Base-by-base conservation (phyloP, 2,113 vertebrate genomes). In the Spermophilus dauricus region DNA sequence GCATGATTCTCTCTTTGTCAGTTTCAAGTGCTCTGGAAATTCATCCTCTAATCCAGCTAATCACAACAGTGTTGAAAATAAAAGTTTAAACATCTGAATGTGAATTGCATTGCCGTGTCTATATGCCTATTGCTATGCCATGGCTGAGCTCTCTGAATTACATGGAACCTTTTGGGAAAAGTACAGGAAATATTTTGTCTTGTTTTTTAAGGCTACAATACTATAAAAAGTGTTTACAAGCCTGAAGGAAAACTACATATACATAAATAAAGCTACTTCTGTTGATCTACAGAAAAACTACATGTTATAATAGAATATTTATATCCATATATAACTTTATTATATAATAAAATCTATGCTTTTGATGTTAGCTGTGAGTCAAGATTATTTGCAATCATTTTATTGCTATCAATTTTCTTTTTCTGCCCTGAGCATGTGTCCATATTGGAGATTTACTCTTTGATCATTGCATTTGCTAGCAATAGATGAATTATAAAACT, bases 361-460 rank as follows among this genome's bases (percentile, higher is more conserved):
- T 94, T 78, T 51, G 12, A 91, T 93, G 89, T 97, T 37, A 94
- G 75, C 78, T 82, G 8, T 48, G 72, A 97, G 86, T 97, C 32
- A 89, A 94, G 67, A 85, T 97, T 86, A 94, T 94, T 77, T 95
- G 63, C 51, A 83, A 65, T 91, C 63, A 92, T 58, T 92, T 96
- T 78, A 65, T 78, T 86, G 63, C 32, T 78, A 10, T 88, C 87
- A 84, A 90, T 96, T 94, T 88, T 80, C 22, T 70, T 78, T 94
- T 92, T 75, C 61, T 96, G 45, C 82, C 65, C 53, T 37, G 53
- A 77, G 69, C 48, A 17, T 53, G 16, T 48, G 37, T 91, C 76
- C 42, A 2, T 76, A 63, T 48, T 89, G 65, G 76, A 94, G 91
- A 77, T 80, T 77, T 73, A 72, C n/a, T 42, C 8, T 77, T 88